Evolutionary conservation across 2,888 invertebrate genomes (phyloP).

Genomic region (Rhyacophila evoluta): DNA sequence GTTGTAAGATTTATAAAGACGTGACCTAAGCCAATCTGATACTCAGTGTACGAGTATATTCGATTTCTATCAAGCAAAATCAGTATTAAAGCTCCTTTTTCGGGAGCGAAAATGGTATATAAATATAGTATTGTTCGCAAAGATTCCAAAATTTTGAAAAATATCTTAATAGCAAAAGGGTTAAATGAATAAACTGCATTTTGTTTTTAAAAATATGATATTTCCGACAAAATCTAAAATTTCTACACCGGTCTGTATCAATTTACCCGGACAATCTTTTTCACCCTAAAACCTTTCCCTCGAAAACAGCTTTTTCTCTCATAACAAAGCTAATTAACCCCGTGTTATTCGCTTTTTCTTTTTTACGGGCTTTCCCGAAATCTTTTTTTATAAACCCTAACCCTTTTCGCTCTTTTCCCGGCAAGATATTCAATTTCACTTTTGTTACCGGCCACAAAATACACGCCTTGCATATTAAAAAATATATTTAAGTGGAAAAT

Average conservation of each 20-base stretch:
- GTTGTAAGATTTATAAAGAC: too few species aligned
- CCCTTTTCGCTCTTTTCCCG: background rate
- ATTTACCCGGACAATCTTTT: constrained; percentile 14
- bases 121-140: background rate
- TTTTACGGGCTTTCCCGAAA: constrained; percentile 26
- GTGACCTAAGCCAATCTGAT: too few species aligned
- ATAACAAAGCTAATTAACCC: constrained; percentile 45
- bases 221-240: constrained; percentile 1
- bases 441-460: background rate
- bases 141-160: too few species aligned
- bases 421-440: constrained; percentile 9
- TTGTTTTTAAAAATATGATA: background rate
- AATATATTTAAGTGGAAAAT: background rate
- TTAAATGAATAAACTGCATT: background rate
- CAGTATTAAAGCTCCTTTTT: too few species aligned
- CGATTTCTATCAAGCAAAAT: too few species aligned
- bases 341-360: constrained; percentile 26
- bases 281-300: background rate
- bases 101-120: background rate
- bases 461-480: background rate
- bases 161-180: too few species aligned
- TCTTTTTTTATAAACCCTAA: constrained; percentile 34
- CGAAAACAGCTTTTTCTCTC: constrained; percentile 44
- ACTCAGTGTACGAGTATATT: too few species aligned
- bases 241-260: constrained; percentile 2